Conservation (phyloP, 2,888 invertebrate species). For the Agriopis aurantiaria region DNA sequence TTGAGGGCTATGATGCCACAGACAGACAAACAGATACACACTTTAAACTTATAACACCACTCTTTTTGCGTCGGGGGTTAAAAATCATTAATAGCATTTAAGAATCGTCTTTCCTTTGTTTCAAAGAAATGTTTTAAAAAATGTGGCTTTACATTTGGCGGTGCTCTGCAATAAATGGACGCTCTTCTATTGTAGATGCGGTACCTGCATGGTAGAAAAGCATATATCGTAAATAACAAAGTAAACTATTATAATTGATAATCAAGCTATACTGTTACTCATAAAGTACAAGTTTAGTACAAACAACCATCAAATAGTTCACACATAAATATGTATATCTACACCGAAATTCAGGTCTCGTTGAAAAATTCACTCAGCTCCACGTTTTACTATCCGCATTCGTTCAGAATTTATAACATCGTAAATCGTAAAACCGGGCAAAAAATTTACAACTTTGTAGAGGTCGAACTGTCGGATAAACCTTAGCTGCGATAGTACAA, state of each 20-base stretch:
- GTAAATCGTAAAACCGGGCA: slow-evolving; percentile 75
- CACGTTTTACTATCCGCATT: slow-evolving; percentile 74
- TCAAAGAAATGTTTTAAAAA: too few relatives aligned
- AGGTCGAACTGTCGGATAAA: slow-evolving; percentile 68
- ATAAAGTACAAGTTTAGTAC: slow-evolving; percentile 18
- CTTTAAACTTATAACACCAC: too few relatives aligned
- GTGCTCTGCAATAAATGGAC: too few relatives aligned
- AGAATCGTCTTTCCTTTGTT: too few relatives aligned
- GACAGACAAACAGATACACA: too few relatives aligned
- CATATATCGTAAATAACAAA: too few relatives aligned
- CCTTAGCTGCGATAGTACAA: slow-evolving; percentile 59
- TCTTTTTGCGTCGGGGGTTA: too few relatives aligned
- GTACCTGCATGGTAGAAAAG: too few relatives aligned
- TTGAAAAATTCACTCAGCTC: slow-evolving; percentile 77
- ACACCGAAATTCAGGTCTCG: slow-evolving; percentile 59
- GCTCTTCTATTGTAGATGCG: too few relatives aligned
- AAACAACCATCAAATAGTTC: slow-evolving; percentile 21
- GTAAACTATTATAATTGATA: neutral
- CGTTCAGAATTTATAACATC: slow-evolving; percentile 78
- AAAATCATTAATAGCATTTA: too few relatives aligned
- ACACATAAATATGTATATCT: slow-evolving; percentile 38
- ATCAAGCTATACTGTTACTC: neutral
- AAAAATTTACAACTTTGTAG: slow-evolving; percentile 74
- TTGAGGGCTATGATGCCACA: too few relatives aligned
- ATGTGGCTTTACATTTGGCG: too few relatives aligned